Evolutionary conservation across 2,888 invertebrate genomes (phyloP).

Genomic region (Apotomis betuletana): DNA sequence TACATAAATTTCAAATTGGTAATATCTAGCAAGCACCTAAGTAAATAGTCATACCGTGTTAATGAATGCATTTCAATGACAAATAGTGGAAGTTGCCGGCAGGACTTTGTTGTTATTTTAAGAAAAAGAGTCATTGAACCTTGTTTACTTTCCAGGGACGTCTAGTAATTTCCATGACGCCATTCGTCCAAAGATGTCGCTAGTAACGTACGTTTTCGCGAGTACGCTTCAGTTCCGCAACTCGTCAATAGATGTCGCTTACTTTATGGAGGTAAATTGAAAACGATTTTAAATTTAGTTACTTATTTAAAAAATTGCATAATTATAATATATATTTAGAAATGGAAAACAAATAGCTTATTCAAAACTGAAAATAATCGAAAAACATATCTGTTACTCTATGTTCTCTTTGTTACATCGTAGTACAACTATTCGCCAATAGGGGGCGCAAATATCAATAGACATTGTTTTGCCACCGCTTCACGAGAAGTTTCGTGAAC

Average conservation of each 20-base stretch:
- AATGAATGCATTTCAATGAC: too few species aligned
- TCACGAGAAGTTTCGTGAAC: slow-evolving; percentile 63
- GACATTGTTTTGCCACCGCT: not conserved
- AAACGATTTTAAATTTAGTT: too few species aligned
- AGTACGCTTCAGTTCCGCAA: not conserved
- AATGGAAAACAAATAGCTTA: too few species aligned
- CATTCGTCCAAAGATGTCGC: slow-evolving; percentile 48
- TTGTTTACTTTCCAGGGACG: slow-evolving; percentile 9
- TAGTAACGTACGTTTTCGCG: not conserved
- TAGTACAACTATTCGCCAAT: slow-evolving; percentile 44
- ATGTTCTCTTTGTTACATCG: not conserved
- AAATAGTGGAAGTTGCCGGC: not conserved
- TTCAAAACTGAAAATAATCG: too few species aligned
- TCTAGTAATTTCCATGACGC: slow-evolving; percentile 30
- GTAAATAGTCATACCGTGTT: too few species aligned
- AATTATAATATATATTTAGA: too few species aligned
- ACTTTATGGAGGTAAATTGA: too few species aligned
- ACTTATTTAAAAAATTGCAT: too few species aligned
- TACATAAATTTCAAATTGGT: not conserved
- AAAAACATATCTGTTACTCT: not conserved
- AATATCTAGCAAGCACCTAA: too few species aligned
- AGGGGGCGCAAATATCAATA: slow-evolving; percentile 55
- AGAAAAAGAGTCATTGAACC: slow-evolving; percentile 3
- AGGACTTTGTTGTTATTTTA: slow-evolving; percentile 24
- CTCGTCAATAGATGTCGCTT: slow-evolving; percentile 14